These are phyloP conservation scores for Hedya salicella DNA, from an alignment of 2,888 invertebrate genomes.

Conservation along the genomic window DNA sequence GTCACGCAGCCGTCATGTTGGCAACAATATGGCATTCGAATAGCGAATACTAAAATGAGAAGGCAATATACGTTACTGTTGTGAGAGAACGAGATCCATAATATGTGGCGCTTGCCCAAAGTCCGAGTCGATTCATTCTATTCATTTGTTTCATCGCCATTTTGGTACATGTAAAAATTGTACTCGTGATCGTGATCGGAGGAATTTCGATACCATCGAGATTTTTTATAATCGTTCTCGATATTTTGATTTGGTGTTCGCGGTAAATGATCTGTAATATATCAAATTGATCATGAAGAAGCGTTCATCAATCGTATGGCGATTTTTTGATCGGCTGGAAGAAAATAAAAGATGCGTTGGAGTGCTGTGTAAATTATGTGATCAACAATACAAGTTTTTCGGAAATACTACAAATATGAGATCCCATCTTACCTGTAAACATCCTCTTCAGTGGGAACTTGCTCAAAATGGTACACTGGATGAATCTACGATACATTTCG, in stretches of 20 bases:
- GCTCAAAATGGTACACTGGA: slow-evolving; percentile 70
- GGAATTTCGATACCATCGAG: slow-evolving; percentile 70
- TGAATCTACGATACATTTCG: slow-evolving; percentile 58
- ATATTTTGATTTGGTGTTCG: slow-evolving; percentile 51
- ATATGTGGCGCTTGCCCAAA: slow-evolving; percentile 48
- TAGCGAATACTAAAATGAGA: slow-evolving; percentile 7
- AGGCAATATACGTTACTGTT: background rate
- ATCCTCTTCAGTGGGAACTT: slow-evolving; percentile 80
- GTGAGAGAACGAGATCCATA: slow-evolving; percentile 16
- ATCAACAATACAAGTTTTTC: slow-evolving; percentile 77
- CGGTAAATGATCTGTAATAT: slow-evolving; percentile 61
- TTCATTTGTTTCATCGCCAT: slow-evolving; percentile 31
- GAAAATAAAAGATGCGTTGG: slow-evolving; percentile 69
- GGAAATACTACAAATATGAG: slow-evolving; percentile 80
- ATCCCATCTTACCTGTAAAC: slow-evolving; percentile 74
- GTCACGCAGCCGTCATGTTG: slow-evolving; percentile 6
- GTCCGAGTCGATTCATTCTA: slow-evolving; percentile 34
- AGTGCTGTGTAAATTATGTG: slow-evolving; percentile 80
- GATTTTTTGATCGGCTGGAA: slow-evolving; percentile 75
- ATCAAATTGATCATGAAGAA: slow-evolving; percentile 70
- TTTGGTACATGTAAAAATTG: slow-evolving; percentile 40
- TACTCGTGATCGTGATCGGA: slow-evolving; percentile 55
- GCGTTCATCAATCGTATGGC: slow-evolving; percentile 77
- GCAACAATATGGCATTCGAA: slow-evolving; percentile 19
- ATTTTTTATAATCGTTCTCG: slow-evolving; percentile 61